Conservation (phyloP, 2,797 vertebrate genomes). For the Micropoecilia bifurca region DNA sequence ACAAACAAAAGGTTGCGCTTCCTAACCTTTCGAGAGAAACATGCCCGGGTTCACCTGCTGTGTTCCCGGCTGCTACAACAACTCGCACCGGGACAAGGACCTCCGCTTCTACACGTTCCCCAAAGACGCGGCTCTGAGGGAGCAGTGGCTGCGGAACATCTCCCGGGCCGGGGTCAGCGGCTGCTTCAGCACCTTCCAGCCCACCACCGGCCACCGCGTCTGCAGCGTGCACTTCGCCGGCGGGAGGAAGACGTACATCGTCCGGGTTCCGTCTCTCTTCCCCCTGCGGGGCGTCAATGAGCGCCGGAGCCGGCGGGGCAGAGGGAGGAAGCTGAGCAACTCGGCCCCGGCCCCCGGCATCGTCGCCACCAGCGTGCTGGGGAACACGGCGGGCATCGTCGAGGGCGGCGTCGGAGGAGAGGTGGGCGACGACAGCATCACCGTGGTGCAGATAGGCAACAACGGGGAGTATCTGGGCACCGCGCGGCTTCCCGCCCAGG, state of each 20-base stretch:
- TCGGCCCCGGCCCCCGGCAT: slow-evolving; percentile 58
- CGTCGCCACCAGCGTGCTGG: slow-evolving; percentile 66
- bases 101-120: slow-evolving; percentile 97
- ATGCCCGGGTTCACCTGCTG: slow-evolving; percentile 99
- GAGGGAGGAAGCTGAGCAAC: slow-evolving; percentile 78
- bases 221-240: slow-evolving; percentile 97
- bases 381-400: slow-evolving; percentile 54
- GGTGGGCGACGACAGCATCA: slow-evolving; percentile 64
- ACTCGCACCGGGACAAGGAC: slow-evolving; percentile 95
- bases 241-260: slow-evolving; percentile 94
- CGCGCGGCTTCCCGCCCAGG: slow-evolving; percentile 85
- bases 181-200: slow-evolving; percentile 98
- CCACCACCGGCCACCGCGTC: slow-evolving; percentile 95
- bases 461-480: slow-evolving; percentile 87
- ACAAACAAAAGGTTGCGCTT: slow-evolving; percentile 38
- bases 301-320: slow-evolving; percentile 85
- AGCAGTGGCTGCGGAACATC: slow-evolving; percentile 97
- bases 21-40: slow-evolving; percentile 46
- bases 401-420: slow-evolving; percentile 64
- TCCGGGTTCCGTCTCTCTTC: slow-evolving; percentile 93
- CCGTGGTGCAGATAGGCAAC: slow-evolving; percentile 78
- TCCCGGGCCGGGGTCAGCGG: slow-evolving; percentile 96
- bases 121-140: slow-evolving; percentile 91
- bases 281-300: slow-evolving; percentile 94
- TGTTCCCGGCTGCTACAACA: slow-evolving; percentile 98